Base-by-base conservation (phyloP, 2,888 invertebrate species). In the Rhorus exstirpatorius region DNA sequence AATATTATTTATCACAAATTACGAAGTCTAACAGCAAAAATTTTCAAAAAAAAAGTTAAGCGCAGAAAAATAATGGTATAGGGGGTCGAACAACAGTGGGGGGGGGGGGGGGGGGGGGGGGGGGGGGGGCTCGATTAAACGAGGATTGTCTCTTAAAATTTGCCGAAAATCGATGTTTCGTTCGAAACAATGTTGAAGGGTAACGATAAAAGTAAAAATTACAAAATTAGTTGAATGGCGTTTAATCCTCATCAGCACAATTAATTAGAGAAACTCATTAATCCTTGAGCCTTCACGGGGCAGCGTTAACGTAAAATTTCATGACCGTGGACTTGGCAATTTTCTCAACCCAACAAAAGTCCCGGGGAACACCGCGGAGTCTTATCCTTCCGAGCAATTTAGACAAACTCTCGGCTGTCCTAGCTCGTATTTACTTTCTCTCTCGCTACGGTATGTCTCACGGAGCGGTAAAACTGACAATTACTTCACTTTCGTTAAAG, bases 341-440 rank as follows among this genome's bases (percentile, higher is more conserved):
- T 72, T 79, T 6, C 58, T 75, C n/a, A n/a, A 26, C 49, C 41
- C 35, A 41, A 55, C 12, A 35, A n/a, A n/a, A n/a, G n/a, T 53
- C 19, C 38, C 4, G 58, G 24, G 38, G 35, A 17, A 60, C n/a
- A n/a, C n/a, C n/a, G 68, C 51, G 24, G 14, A 38, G 46, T 60
- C 19, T 70, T 49, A 70, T 80, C 61, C 58, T 38, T 80, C 46
- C 55, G 19, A 58, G 79, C 74, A 80, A 80, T 80, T 68, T 68
- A 24, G 41, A 61, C 26, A n/a, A 41, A 44, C 44, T 61, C 12
- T 68, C 79, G 44, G 53, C 44, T 80, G 61, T 53, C 31, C 35
- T 14, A n/a, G 24, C 44, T 35, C 24, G 44, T 35, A 17, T 31
- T 68, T 44, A 44, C 44, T 74, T 61, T 46, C 44, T 61, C 46